Base-by-base conservation (phyloP, 2,113 vertebrate genomes). In the Trochalopteron elliotii region DNA sequence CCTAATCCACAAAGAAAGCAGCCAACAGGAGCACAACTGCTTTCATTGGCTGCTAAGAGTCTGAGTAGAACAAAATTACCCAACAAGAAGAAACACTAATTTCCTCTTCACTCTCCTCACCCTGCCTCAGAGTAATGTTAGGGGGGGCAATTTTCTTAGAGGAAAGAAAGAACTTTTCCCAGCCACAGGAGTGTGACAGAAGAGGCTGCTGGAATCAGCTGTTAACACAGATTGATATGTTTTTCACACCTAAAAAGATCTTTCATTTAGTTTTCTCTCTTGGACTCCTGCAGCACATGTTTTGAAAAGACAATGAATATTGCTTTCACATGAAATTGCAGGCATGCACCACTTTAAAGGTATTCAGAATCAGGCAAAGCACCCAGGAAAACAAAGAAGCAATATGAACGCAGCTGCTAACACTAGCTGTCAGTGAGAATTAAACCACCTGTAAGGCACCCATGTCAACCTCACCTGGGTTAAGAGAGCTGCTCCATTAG, bases 1-100 rank as follows among this genome's bases (percentile, higher is more conserved):
- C 87, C 84, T 92, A 74, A 90, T 44, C 72, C 82, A 96, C 94
- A 96, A 96, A 96, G 91, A 61, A n/a, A 56, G 77, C 72, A 67
- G 84, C 76, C 90, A 96, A 89, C 80, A 83, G 91, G 63, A 93
- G 90, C 79, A 55, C 50, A 68, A 91, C 69, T 64, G 60, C 83
- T 97, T 87, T 96, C 76, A 84, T 57, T 82, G 76, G 79, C 94
- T 80, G 67, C 78, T 93, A 88, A 93, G 60, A 63, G 78, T 30
- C 88, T 71, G 45, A 93, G 71, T 53, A 49, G 47, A 96, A 90
- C 31, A 93, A 88, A 95, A 96, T 56, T 61, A 91, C 5, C 3
- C 69, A 63, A 90, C 22, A 14, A 80, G 82, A 78, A 90, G 83
- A 78, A 94, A 93, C 35, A 91, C 53, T 89, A 24, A 92, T 95